Base-by-base conservation (phyloP, 1,140 invertebrate species). In the Palaemon carinicauda region DNA sequence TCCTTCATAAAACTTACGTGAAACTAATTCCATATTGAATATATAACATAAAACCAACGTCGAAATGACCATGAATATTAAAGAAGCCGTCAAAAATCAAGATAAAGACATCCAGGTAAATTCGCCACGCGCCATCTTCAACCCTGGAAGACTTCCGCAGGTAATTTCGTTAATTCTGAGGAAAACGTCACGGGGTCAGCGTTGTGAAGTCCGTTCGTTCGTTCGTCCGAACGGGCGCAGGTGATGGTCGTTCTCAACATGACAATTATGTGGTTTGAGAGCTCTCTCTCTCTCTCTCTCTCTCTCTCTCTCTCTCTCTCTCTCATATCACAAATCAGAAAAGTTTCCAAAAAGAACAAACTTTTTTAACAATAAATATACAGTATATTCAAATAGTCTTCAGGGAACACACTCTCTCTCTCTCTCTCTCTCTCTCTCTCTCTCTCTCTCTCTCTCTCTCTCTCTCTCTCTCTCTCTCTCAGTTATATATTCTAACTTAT, bases 71-170 rank as follows among this genome's bases (percentile, higher is more conserved):
- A 41, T 17, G 41, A 75, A 50, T 0, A 19, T n/a, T 17, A 9
- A 17, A n/a, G 0, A 0, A 78, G 53, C 21, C 4, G 1, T 29
- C 1, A 15, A 79, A 7, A 80, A 33, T 33, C 10, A 56, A n/a
- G 78, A 50, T n/a, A 51, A 19, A 27, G 75, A 17, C 29, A 27
- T 41, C 31, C 41, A 3, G 21, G 41, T 21, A 86, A 65, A 80
- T 86, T 80, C 50, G 24, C 83, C 83, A 86, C 33, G 69, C 83
- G 83, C 5, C 75, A 86, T 56, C 77, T 50, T 19, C 19, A 4
- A 77, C 77, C 80, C 83, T 86, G 83, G 77, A 80, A 79, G 83
- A 86, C 83, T 86, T 86, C 83, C 83, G 83, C 77, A 86, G 83
- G 77, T 73, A 80, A 78, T 41, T 56, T 80, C 50, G 51, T 29